Conservation (phyloP, 2,888 invertebrate genomes). For the Pocota personata region DNA sequence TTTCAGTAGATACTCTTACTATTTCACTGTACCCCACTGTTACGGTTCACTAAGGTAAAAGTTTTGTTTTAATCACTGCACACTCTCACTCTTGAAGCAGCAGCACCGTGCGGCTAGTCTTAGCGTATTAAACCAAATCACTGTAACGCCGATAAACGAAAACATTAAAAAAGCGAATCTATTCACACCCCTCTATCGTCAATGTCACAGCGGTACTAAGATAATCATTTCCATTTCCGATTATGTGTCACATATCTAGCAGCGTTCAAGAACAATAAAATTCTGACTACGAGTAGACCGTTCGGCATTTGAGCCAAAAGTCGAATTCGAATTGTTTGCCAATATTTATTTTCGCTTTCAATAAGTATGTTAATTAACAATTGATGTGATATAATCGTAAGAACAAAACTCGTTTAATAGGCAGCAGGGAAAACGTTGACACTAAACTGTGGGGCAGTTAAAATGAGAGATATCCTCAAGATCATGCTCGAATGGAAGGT, state of each 20-base stretch:
- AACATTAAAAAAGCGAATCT: slow-evolving; percentile 7
- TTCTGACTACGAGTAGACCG: slow-evolving; percentile 25
- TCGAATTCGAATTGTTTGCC: not conserved
- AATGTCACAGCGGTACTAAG: slow-evolving; percentile 35
- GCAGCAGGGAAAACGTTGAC: not conserved
- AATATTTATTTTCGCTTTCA: slow-evolving; percentile 5
- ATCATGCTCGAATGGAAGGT: not conserved
- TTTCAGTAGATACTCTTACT: not conserved
- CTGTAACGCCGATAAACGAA: slow-evolving; percentile 30
- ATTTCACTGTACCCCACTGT: not conserved
- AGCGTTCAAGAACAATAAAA: slow-evolving; percentile 30
- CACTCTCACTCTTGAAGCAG: slow-evolving; percentile 23
- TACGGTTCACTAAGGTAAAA: slow-evolving; percentile 45
- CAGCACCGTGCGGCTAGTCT: slow-evolving; percentile 18
- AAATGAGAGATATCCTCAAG: not conserved
- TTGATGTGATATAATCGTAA: not conserved
- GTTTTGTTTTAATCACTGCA: slow-evolving; percentile 37
- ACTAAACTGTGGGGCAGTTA: not conserved
- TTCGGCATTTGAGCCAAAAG: not conserved
- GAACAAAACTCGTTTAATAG: slow-evolving; percentile 21
- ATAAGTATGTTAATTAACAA: slow-evolving; percentile 27
- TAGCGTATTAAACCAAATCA: slow-evolving; percentile 31
- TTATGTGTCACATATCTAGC: slow-evolving; percentile 6
- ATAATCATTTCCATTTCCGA: slow-evolving; percentile 52
- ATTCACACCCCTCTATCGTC: slow-evolving; percentile 32